Percentiles rank a stretch among this genome's conserved stretches.
Evolutionary conservation across 2,888 invertebrate species (phyloP).

Genomic region (Nephrotoma appendiculata): DNA sequence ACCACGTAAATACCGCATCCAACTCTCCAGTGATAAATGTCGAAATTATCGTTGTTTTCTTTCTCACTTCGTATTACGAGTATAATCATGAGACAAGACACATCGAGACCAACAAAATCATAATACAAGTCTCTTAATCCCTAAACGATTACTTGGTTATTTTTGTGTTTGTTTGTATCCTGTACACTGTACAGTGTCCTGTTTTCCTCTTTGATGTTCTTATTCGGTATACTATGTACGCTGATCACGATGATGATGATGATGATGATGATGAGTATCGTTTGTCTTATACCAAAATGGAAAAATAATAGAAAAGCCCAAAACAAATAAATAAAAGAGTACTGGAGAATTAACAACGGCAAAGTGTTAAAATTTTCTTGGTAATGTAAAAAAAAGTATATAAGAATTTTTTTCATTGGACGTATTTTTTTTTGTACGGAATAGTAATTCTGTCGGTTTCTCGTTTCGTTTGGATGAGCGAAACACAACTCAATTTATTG

Average conservation of each 20-base stretch:
- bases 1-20: constrained; percentile 4
- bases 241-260: not conserved
- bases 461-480: not conserved
- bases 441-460: not conserved
- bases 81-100: not conserved
- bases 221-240: not conserved
- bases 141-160: constrained; percentile 1
- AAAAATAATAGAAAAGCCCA: not conserved
- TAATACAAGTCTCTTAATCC: constrained; percentile 4
- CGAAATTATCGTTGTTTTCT: constrained; percentile 1
- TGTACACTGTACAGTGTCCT: not conserved
- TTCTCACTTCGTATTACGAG: not conserved
- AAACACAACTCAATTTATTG: not conserved
- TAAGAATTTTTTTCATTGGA: not conserved
- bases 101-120: not conserved
- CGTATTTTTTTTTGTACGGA: not conserved
- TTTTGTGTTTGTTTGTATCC: not conserved
- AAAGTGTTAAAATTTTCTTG: not conserved
- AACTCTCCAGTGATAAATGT: constrained; percentile 4
- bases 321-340: not conserved
- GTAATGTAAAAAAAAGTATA: not conserved
- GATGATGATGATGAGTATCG: not conserved
- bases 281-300: not conserved
- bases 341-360: not conserved
- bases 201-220: not conserved